Conservation (phyloP, 1,140 invertebrate genomes). For the Rhopalosiphum padi region DNA sequence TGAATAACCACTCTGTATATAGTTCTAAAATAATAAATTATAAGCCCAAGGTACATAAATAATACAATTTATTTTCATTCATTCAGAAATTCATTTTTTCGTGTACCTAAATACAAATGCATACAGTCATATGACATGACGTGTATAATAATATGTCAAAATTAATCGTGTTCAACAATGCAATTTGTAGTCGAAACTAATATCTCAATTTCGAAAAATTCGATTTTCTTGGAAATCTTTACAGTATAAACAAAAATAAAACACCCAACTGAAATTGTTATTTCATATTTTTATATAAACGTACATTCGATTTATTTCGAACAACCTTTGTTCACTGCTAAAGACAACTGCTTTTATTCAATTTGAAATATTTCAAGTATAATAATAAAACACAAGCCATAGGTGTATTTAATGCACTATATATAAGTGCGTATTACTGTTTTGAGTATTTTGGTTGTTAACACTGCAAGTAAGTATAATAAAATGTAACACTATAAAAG, state of each 20-base stretch:
- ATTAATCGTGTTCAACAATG: neutral
- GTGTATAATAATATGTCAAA: neutral
- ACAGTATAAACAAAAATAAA: neutral
- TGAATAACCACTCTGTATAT: neutral
- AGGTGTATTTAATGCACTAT: neutral
- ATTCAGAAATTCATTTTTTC: neutral
- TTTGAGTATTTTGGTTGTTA: no score
- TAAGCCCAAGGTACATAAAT: neutral
- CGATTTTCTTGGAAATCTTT: neutral
- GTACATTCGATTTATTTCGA: neutral
- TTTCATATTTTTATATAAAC: neutral
- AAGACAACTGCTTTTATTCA: neutral
- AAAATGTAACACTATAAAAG: no score
- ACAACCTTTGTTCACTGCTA: neutral
- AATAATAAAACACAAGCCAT: neutral
- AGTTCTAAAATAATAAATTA: neutral
- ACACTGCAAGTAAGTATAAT: no score
- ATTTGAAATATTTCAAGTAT: neutral
- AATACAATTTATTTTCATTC: neutral
- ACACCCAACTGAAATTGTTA: neutral
- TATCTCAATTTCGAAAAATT: neutral
- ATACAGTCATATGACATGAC: neutral
- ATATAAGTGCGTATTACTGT: no score
- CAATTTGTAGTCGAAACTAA: neutral
- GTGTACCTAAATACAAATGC: no score